phyloP scores from a whole-genome alignment of 35 echinoderm and acorn worm genomes.

The Nesometra sesokonis region DNA sequence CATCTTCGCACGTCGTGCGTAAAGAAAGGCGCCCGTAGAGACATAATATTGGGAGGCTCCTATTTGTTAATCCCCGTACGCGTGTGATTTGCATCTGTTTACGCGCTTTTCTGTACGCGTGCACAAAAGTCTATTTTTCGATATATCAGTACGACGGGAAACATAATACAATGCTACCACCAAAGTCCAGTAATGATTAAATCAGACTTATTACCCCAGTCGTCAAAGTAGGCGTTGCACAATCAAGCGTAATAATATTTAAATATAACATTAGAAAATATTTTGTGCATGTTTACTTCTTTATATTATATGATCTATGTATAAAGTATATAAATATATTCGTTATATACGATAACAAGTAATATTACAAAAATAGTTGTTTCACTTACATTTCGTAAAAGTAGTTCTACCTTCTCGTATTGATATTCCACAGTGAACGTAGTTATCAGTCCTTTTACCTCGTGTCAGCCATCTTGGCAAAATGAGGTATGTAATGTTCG shows the following conservation, averaged over 20 bases:
- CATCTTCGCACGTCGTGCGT: no score
- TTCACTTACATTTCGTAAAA: neutral
- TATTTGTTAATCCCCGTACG: no score
- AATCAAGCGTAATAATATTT: neutral
- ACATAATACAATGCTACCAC: neutral
- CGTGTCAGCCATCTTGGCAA: slow-evolving; percentile 52
- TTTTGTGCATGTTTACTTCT: neutral
- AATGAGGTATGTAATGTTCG: slow-evolving; percentile 33
- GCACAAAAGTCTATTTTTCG: no score
- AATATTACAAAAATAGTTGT: neutral
- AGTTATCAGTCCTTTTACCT: slow-evolving; percentile 28
- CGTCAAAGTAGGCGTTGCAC: neutral
- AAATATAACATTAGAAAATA: neutral
- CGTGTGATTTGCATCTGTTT: no score
- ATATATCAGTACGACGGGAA: no score
- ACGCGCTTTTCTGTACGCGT: no score
- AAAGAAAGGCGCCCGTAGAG: no score
- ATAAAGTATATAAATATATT: neutral
- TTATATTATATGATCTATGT: neutral
- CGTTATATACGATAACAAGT: neutral
- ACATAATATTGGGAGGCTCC: no score
- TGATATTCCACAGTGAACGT: neutral
- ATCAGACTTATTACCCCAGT: neutral
- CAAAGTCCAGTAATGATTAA: neutral
- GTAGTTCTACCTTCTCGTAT: neutral